Percentiles rank a stretch among this genome's conserved stretches.
Conservation (phyloP, 2,888 invertebrate species). For the Pyrochroa serraticornis region DNA sequence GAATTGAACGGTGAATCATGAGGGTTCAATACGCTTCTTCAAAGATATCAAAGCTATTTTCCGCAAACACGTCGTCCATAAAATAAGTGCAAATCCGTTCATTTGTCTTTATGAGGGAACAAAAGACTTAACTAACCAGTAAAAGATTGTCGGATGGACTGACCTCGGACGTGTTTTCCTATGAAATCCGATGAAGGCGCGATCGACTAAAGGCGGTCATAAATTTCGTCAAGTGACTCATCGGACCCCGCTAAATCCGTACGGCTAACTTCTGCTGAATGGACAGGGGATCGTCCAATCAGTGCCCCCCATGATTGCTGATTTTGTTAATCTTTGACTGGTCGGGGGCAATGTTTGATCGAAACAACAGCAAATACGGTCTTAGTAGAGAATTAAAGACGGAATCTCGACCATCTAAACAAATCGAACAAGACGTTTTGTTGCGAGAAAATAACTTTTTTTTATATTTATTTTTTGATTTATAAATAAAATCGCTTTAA, state of each 20-base stretch:
- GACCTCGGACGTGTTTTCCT: slow-evolving; percentile 41
- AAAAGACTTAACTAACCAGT: slow-evolving; percentile 56
- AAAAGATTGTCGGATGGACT: slow-evolving; percentile 38
- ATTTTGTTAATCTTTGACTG: slow-evolving; percentile 35
- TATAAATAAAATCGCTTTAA: too few relatives aligned
- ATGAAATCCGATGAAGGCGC: slow-evolving; percentile 44
- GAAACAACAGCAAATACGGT: slow-evolving; percentile 19
- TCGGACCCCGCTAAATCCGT: slow-evolving; percentile 33
- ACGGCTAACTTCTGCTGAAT: slow-evolving; percentile 38
- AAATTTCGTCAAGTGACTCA: slow-evolving; percentile 47
- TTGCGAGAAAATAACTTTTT: too few relatives aligned
- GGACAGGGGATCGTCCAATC: slow-evolving; percentile 36
- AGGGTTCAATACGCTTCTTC: background rate
- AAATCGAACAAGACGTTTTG: too few relatives aligned
- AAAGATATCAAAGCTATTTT: slow-evolving; percentile 2
- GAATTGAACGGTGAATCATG: too few relatives aligned
- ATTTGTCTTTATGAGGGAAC: slow-evolving; percentile 56
- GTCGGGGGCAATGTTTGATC: slow-evolving; percentile 18
- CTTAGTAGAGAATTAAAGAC: too few relatives aligned
- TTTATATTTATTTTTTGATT: too few relatives aligned
- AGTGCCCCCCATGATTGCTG: slow-evolving; percentile 35
- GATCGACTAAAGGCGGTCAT: slow-evolving; percentile 45
- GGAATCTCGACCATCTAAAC: too few relatives aligned
- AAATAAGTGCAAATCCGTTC: slow-evolving; percentile 56
- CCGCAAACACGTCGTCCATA: slow-evolving; percentile 47